Evolutionary conservation across 37 sponge, comb jelly and placozoan species (phyloP).

Genomic region (Cliona cf. orientalis): DNA sequence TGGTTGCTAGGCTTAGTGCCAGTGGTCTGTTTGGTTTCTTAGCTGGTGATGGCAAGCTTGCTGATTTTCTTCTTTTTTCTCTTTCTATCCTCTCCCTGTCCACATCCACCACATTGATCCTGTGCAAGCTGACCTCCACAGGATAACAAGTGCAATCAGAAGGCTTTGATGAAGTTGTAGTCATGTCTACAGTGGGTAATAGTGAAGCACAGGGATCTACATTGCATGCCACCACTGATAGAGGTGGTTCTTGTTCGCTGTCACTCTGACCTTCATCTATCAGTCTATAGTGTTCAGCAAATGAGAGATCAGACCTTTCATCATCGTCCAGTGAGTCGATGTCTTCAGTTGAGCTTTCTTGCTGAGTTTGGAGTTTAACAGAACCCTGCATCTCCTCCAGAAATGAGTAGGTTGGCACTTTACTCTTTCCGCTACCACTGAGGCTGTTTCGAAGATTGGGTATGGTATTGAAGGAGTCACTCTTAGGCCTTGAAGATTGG

Average conservation of each 20-base stretch:
- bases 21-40: neutral
- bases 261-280: constrained; percentile 2
- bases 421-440: neutral
- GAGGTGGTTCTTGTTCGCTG: neutral
- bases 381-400: neutral
- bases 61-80: neutral
- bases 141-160: neutral
- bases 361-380: too few species aligned
- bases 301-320: too few species aligned
- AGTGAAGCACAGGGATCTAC: neutral
- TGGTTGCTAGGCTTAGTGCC: neutral
- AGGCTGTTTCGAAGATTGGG: constrained; percentile 2
- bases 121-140: neutral
- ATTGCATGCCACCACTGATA: neutral
- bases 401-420: neutral
- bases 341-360: too few species aligned
- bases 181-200: neutral
- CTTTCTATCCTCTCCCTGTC: neutral
- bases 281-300: too few species aligned
- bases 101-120: constrained; percentile 8
- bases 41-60: neutral
- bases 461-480: constrained; percentile 10
- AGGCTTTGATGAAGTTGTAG: neutral
- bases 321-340: too few species aligned
- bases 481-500: neutral